These are phyloP conservation scores for Hydractinia echinata DNA, from an alignment of 30 jellyfish, hydroid and myxozoan genomes.

Conservation along the genomic window DNA sequence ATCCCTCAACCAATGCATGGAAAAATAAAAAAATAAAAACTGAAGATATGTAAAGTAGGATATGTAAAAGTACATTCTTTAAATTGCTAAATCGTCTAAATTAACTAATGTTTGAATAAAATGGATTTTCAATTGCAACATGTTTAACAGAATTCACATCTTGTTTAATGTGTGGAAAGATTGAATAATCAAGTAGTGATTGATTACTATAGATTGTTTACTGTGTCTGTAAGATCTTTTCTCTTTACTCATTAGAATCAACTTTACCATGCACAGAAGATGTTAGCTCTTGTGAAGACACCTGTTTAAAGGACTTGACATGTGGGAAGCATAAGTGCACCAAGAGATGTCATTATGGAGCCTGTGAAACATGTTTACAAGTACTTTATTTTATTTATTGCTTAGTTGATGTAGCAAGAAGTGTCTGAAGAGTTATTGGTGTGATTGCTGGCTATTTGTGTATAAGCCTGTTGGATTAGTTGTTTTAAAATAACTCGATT, in stretches of 20 bases:
- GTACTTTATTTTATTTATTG: slow-evolving; percentile 14
- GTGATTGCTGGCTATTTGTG: no score
- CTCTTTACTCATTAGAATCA: slow-evolving; percentile 28
- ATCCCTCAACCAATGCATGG: no score
- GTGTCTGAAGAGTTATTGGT: not conserved
- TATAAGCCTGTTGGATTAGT: not conserved
- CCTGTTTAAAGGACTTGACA: slow-evolving; percentile 65
- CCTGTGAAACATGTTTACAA: slow-evolving; percentile 87
- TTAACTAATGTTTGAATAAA: no score
- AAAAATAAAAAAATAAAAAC: no score
- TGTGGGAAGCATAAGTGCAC: slow-evolving; percentile 78
- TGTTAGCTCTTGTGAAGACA: slow-evolving; percentile 74
- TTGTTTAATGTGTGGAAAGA: no score
- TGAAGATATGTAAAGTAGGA: no score
- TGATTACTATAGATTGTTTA: not conserved
- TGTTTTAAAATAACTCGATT: not conserved
- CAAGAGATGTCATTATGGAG: slow-evolving; percentile 81
- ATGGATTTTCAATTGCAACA: no score
- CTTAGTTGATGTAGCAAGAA: not conserved
- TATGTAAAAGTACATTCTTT: no score
- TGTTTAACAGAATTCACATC: no score
- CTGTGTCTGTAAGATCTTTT: not conserved
- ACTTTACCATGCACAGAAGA: slow-evolving; percentile 85
- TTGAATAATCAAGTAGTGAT: not conserved
- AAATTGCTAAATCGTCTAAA: no score